A percentile compares a stretch with the other conserved stretches of the same genome.
phyloP scores from a whole-genome alignment of 2,797 vertebrate species.

The Lagocephalus sceleratus region DNA sequence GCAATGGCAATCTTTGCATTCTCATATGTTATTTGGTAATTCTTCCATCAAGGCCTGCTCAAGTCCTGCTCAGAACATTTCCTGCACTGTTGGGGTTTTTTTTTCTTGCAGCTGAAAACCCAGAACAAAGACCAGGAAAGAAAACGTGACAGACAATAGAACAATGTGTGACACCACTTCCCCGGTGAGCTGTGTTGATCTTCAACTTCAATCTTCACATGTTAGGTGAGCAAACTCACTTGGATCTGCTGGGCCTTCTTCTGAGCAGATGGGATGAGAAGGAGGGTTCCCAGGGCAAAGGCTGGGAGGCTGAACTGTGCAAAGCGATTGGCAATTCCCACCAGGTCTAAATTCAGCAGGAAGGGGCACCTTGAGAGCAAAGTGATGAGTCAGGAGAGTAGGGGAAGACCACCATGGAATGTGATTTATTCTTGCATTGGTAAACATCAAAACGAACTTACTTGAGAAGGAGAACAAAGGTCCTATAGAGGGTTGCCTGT shows the following conservation, averaged over 20 bases:
- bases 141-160: no score
- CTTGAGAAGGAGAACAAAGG: conserved; percentile 87
- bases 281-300: conserved; percentile 86
- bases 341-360: conserved; percentile 85
- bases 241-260: conserved; percentile 86
- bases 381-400: background rate
- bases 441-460: conserved; percentile 62
- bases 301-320: conserved; percentile 85
- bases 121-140: no score
- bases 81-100: no score
- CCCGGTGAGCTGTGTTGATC: no score
- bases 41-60: no score
- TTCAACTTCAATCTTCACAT: no score
- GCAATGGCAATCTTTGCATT: no score
- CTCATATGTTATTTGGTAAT: no score
- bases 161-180: no score
- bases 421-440: background rate
- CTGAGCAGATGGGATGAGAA: conserved; percentile 83
- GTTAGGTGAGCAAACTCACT: conserved; percentile 60
- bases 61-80: no score
- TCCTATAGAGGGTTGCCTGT: conserved; percentile 80
- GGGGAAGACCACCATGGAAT: background rate
- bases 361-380: conserved; percentile 85
- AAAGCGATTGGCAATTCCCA: conserved; percentile 88
- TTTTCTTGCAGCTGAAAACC: no score